Evolutionary conservation across 1,140 invertebrate genomes (phyloP), one percentile per base, ranked within the genome.

Genomic region (Littorina saxatilis): DNA sequence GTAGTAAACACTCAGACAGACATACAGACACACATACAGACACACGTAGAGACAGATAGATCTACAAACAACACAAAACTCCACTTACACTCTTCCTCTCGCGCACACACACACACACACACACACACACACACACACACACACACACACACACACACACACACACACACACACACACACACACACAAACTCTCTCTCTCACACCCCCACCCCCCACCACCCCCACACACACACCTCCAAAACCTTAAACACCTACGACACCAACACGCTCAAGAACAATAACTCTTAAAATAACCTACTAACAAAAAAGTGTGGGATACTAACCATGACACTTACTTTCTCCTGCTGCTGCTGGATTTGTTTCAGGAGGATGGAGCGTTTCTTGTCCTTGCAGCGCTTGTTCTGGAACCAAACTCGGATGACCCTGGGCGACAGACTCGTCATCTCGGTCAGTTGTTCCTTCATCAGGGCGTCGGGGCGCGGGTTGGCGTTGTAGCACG

Each of bases 311-410:
- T 47, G 66, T 43, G 43, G 37, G 70, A 73, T 73, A 73, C 70
- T 43, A 39, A 73, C 70, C 70, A 73, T 73, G 13, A 73, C 70
- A 27, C 83, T 87, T 83, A 91, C 91, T 88, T 92, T 91, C 75
- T 92, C 98, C 96, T 99, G 99, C 93, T 99, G 98, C 87, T 96
- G 95, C 95, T 99, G 97, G 92, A 99, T 97, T 93, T 99, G 96
- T 92, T 99, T 99, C 95, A 99, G 96, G 83, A 98, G 95, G 50
- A 99, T 96, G 52, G 96, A 98, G 89, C 97, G 96, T 94, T 99
- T 99, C 93, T 99, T 99, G 93, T 99, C 99, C 93, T 99, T 99
- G 94, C 98, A 99, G 43, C 99, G 93, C 92, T 99, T 99, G 93
- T 99, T 99, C 93, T 99, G 93, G 93, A 99, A 99, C 98, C 98